A percentile compares a stretch with the other conserved stretches of the same genome.
These are phyloP conservation scores for Aplodontia rufa DNA, from an alignment of 2,113 vertebrate species.

Conservation along the genomic window DNA sequence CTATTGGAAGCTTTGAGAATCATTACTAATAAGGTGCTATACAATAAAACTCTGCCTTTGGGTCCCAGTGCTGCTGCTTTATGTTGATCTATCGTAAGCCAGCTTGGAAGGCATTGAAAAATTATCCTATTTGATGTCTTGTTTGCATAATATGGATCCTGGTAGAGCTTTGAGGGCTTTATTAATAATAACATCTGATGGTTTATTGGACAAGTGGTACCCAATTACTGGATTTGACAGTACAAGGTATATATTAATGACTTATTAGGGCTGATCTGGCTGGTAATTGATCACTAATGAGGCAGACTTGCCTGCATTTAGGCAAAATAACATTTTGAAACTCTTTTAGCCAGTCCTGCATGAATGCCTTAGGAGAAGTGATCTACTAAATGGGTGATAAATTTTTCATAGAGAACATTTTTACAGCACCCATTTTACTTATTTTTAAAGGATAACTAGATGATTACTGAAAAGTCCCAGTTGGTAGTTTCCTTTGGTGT, in stretches of 20 bases:
- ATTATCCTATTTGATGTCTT: slow-evolving; percentile 47
- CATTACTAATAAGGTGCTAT: not conserved
- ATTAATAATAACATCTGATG: slow-evolving; percentile 68
- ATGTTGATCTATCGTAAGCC: not conserved
- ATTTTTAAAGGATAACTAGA: slow-evolving; percentile 21
- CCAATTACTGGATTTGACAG: slow-evolving; percentile 78
- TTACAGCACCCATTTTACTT: slow-evolving; percentile 10
- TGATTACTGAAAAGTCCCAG: not conserved
- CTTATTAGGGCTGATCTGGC: slow-evolving; percentile 72
- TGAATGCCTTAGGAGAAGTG: slow-evolving; percentile 12
- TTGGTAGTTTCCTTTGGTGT: not conserved
- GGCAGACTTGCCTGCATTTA: slow-evolving; percentile 25
- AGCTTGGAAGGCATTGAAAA: slow-evolving; percentile 56
- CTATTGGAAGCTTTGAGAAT: not conserved
- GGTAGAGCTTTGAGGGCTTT: slow-evolving; percentile 48
- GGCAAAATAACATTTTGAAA: slow-evolving; percentile 64
- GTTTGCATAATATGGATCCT: slow-evolving; percentile 53
- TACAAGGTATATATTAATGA: slow-evolving; percentile 69
- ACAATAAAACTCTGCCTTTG: not conserved
- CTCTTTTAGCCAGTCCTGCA: slow-evolving; percentile 17
- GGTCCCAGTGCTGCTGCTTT: not conserved
- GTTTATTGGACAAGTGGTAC: slow-evolving; percentile 67
- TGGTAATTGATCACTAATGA: slow-evolving; percentile 77
- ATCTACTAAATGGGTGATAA: slow-evolving; percentile 35
- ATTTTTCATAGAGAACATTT: slow-evolving; percentile 61